Conservation (phyloP, 2,888 invertebrate genomes). For the Yponomeuta evonymella region DNA sequence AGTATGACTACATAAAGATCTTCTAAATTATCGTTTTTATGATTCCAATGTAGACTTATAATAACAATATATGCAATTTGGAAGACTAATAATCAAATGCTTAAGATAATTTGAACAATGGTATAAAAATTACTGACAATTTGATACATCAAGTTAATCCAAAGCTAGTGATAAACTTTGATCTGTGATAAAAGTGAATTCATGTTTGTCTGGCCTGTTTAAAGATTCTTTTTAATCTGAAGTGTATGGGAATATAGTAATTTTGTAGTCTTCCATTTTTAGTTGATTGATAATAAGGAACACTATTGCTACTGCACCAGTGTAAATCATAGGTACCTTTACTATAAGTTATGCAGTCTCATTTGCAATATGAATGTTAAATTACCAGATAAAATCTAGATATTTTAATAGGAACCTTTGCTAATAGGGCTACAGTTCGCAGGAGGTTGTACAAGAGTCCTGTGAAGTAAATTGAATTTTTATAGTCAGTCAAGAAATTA, state of each 20-base stretch:
- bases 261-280: constrained; percentile 15
- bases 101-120: not conserved
- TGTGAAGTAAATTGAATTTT: no score
- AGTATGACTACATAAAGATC: not conserved
- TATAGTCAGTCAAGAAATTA: no score
- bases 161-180: constrained; percentile 20
- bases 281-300: constrained; percentile 7
- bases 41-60: not conserved
- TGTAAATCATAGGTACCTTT: not conserved
- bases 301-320: not conserved
- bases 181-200: constrained; percentile 40
- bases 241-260: not conserved
- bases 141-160: constrained; percentile 9
- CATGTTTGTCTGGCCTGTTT: constrained; percentile 29
- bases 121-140: not conserved
- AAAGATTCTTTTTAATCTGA: constrained; percentile 12
- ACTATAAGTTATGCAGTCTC: constrained; percentile 5
- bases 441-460: no score
- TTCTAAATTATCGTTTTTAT: not conserved
- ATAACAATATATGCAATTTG: constrained; percentile 3
- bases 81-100: not conserved
- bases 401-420: no score
- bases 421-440: no score
- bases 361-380: not conserved
- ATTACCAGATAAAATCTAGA: not conserved